Evolutionary conservation across 2,797 vertebrate genomes (phyloP).

Genomic region (Ctenosaura bakeri): DNA sequence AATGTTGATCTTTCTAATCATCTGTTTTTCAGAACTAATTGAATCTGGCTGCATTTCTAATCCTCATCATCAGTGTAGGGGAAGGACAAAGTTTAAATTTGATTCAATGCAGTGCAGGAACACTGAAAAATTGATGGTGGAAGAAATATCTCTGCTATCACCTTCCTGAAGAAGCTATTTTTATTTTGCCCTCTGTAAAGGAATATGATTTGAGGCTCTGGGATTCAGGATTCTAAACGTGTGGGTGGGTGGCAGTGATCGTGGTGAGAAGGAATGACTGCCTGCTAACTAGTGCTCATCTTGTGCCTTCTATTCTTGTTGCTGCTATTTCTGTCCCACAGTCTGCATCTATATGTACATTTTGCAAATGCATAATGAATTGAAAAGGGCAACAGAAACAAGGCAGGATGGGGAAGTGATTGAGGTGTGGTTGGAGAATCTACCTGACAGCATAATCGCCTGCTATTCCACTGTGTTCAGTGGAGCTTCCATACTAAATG

Average conservation of each 20-base stretch:
- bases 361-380: background rate
- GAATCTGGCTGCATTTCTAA: slow-evolving; percentile 14
- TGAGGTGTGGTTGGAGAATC: background rate
- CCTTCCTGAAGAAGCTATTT: slow-evolving; percentile 9
- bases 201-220: background rate
- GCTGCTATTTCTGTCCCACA: background rate
- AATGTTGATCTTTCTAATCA: slow-evolving; percentile 22
- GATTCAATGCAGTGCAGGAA: background rate
- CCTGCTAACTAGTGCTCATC: background rate
- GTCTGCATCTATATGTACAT: background rate
- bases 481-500: background rate
- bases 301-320: background rate
- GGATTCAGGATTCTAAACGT: background rate
- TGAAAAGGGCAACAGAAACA: background rate
- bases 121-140: background rate
- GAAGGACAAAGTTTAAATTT: background rate
- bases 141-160: background rate
- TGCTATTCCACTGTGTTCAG: background rate
- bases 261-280: background rate
- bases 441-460: background rate
- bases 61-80: background rate
- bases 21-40: slow-evolving; percentile 19
- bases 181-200: background rate
- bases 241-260: background rate
- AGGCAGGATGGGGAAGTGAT: background rate